These are phyloP conservation scores for Plumapathes pennacea DNA, from an alignment of 92 coral and sea anemone genomes.

Conservation along the genomic window DNA sequence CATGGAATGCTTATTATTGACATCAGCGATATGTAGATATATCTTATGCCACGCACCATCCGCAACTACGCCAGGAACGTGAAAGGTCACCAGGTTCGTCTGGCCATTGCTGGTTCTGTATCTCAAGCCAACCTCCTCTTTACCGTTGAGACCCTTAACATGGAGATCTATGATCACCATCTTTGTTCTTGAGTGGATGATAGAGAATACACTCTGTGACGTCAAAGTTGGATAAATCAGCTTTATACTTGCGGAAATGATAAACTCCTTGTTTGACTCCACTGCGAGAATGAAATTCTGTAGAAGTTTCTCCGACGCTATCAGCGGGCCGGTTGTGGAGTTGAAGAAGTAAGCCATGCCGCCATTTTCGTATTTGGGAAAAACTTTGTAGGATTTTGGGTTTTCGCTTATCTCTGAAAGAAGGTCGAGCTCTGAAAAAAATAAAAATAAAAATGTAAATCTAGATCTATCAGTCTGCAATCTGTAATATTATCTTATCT, in stretches of 20 bases:
- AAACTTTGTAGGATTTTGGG: conserved; percentile 25
- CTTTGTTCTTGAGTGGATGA: conserved; percentile 47
- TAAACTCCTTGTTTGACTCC: conserved; percentile 55
- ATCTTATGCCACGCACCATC: conserved; percentile 42
- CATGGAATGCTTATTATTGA: conserved; percentile 56
- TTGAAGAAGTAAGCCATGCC: conserved; percentile 36
- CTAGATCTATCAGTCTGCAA: no score
- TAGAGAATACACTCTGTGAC: conserved; percentile 63
- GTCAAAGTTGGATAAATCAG: background rate
- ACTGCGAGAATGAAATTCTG: conserved; percentile 40
- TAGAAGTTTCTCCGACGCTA: conserved; percentile 33
- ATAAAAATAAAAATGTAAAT: background rate
- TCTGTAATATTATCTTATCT: no score
- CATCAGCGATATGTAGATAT: conserved; percentile 40
- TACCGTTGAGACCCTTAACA: conserved; percentile 23
- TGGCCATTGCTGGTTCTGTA: conserved; percentile 66
- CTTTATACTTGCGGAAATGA: conserved; percentile 25
- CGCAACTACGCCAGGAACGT: conserved; percentile 34
- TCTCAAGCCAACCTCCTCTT: conserved; percentile 35
- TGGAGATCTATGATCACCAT: conserved; percentile 47
- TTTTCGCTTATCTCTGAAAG: conserved; percentile 9
- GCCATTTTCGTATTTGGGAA: conserved; percentile 1
- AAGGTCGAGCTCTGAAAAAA: conserved; percentile 48
- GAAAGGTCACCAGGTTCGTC: conserved; percentile 29
- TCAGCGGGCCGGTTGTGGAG: background rate